Conservation (phyloP, 2,797 vertebrate species). For the Cirrhinus molitorella region DNA sequence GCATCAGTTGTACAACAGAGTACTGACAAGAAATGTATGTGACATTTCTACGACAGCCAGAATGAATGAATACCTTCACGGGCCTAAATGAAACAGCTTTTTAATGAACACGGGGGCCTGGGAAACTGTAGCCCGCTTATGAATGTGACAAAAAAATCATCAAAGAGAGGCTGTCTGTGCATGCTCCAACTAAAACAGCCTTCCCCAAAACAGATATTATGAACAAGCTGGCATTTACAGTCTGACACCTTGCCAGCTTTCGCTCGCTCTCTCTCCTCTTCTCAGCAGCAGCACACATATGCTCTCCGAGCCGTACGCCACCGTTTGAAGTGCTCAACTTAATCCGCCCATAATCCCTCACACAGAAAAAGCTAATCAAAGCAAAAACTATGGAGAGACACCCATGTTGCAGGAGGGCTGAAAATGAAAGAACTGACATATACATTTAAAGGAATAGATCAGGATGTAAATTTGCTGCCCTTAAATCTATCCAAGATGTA, state of each 20-base stretch:
- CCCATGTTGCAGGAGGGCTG: constrained; percentile 32
- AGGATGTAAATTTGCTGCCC: not conserved
- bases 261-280: constrained; percentile 7
- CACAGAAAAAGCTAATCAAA: constrained; percentile 56
- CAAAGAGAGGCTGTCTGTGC: constrained; percentile 35
- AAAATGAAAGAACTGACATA: not conserved
- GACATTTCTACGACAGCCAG: not conserved
- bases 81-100: not conserved
- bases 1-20: not conserved
- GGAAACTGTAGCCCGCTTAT: not conserved
- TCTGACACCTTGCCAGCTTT: constrained; percentile 54
- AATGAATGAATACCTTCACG: constrained; percentile 12
- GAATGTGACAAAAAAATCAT: constrained; percentile 34
- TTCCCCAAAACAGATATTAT: constrained; percentile 33
- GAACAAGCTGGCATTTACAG: constrained; percentile 57
- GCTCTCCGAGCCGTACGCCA: constrained; percentile 35
- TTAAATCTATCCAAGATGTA: not conserved
- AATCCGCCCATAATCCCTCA: constrained; percentile 60
- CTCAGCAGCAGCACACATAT: constrained; percentile 47
- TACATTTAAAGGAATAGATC: not conserved
- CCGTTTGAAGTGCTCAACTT: constrained; percentile 57
- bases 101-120: constrained; percentile 21
- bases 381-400: constrained; percentile 39
- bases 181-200: constrained; percentile 32
- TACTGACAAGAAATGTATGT: not conserved